Evolutionary conservation across 2,888 invertebrate species (phyloP), one percentile per base, ranked within the genome.

Genomic region (Entomobrya multifasciata): DNA sequence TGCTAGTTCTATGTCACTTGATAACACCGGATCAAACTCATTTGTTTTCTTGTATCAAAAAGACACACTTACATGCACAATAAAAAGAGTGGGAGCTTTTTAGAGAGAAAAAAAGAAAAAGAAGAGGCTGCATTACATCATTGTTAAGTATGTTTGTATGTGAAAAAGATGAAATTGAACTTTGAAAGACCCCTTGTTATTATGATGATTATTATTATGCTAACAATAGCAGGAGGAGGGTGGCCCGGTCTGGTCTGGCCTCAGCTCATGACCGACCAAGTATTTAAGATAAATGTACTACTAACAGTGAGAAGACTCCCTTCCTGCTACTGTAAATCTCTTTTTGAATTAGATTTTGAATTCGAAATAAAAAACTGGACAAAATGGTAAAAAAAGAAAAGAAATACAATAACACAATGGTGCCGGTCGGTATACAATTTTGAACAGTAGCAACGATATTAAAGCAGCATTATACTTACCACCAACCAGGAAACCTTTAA

Each of bases 151-250:
- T 36, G 36, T 57, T 30, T 57, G 55, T 76, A 57, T 55, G 10
- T 78, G 78, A 78, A 60, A 57, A 47, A 78, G 44, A 78, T 62
- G 60, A 44, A 78, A n/a, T 78, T 62, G 60, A 77, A 77, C 47
- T 62, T 44, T 62, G 36, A 55, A 70, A 72, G 60, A 79, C 85
- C 72, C 65, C 85, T 47, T 72, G 47, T 79, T 67, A 70, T 85
- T 36, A 36, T 36, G 4, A 36, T 36, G 36, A 36, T 47, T 72
- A 36, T 79, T 67, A 57, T 85, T 74, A 74, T 78, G 60, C 79
- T 85, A 78, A 85, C 85, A 85, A 85, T 72, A 55, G 36, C 36
- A 36, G 79, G 60, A 79, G 79, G 85, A 85, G 85, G 85, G 85
- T 85, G 85, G 85, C 85, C 85, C n/a, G n/a, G n/a, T 36, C 36